Percentiles rank a stretch among this genome's conserved stretches.
phyloP scores from a whole-genome alignment of 2,113 vertebrate genomes.

The Mirounga angustirostris region DNA sequence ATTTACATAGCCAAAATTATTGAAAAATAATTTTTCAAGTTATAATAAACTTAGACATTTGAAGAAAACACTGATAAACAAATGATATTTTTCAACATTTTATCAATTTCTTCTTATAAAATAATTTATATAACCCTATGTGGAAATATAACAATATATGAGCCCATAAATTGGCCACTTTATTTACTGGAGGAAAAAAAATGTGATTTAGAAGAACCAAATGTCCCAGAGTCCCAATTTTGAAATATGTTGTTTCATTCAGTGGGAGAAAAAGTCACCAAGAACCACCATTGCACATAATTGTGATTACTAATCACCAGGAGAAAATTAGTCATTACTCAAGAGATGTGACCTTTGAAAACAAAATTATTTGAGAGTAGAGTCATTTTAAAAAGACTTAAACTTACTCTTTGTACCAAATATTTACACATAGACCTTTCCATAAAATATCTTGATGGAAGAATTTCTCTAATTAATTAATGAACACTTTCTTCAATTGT shows the following conservation, averaged over 20 bases:
- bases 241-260: conserved; percentile 76
- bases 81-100: neutral
- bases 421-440: neutral
- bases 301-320: conserved; percentile 75
- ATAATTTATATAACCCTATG: neutral
- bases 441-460: neutral
- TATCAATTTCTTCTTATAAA: conserved; percentile 24
- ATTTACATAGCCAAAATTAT: neutral
- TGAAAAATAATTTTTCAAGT: conserved; percentile 43
- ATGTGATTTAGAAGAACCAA: conserved; percentile 54
- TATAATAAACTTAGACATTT: conserved; percentile 17
- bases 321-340: conserved; percentile 80
- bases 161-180: neutral
- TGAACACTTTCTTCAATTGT: neutral
- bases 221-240: conserved; percentile 60
- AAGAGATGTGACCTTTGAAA: conserved; percentile 74
- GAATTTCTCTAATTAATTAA: neutral
- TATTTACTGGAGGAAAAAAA: conserved; percentile 3
- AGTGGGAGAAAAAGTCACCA: conserved; percentile 47
- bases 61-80: conserved; percentile 41
- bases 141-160: neutral
- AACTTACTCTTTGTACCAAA: conserved; percentile 52
- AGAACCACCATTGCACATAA: conserved; percentile 60
- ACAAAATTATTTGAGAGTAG: conserved; percentile 80
- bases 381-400: conserved; percentile 70